Conservation (phyloP, 2,113 vertebrate species). For the Nerophis lumbriciformis region DNA sequence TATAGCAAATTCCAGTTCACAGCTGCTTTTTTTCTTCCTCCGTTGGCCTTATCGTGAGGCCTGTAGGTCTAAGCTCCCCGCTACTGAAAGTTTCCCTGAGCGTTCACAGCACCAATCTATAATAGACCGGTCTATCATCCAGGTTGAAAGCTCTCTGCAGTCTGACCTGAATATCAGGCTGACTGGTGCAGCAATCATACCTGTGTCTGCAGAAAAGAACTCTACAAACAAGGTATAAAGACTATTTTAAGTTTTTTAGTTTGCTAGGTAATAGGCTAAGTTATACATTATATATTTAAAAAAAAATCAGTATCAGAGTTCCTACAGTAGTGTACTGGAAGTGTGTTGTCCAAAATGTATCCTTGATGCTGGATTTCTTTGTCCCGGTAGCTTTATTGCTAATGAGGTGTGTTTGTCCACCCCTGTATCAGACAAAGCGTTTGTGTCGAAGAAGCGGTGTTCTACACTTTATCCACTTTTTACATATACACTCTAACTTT, state of each 20-base stretch:
- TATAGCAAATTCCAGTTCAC: neutral
- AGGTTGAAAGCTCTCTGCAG: constrained; percentile 36
- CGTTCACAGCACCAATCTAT: constrained; percentile 39
- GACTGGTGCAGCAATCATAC: constrained; percentile 40
- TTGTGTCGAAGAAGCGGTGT: too few species aligned
- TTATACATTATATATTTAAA: too few species aligned
- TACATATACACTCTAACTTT: too few species aligned
- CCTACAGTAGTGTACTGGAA: neutral
- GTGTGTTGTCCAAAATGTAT: neutral
- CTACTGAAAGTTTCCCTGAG: constrained; percentile 19
- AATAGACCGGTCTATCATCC: constrained; percentile 41
- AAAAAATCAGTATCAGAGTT: neutral
- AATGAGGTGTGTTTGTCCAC: too few species aligned
- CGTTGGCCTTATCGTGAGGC: constrained; percentile 6
- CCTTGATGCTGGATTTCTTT: too few species aligned
- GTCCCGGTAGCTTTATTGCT: too few species aligned
- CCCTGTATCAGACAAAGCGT: too few species aligned
- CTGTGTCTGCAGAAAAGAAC: constrained; percentile 34
- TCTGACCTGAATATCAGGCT: constrained; percentile 50
- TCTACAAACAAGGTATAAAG: constrained; percentile 36
- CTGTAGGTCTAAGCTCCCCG: constrained; percentile 12
- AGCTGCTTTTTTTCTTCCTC: constrained; percentile 8
- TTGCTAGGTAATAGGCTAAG: constrained; percentile 8
- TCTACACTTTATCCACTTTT: too few species aligned
- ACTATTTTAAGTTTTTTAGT: constrained; percentile 11